Evolutionary conservation across 2,797 vertebrate species (phyloP).

Genomic region (Pantherophis vulpinus): DNA sequence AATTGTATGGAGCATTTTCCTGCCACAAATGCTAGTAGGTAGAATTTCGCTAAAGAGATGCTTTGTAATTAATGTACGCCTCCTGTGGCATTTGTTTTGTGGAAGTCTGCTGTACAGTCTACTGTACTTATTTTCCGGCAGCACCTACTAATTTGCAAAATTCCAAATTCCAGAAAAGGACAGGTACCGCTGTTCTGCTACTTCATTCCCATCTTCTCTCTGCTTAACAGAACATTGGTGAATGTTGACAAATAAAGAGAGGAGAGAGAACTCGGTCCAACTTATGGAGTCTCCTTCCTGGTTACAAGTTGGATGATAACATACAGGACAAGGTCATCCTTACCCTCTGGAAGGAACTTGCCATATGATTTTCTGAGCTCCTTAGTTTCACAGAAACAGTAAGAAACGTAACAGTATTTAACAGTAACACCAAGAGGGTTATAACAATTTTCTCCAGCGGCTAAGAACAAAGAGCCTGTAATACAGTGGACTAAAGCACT

Average conservation of each 20-base stretch:
- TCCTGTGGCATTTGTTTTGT: background rate
- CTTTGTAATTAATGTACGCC: background rate
- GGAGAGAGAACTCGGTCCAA: background rate
- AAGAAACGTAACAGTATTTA: background rate
- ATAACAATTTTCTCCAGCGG: background rate
- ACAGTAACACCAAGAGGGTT: background rate
- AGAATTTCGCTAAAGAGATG: background rate
- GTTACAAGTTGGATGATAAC: background rate
- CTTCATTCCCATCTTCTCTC: background rate
- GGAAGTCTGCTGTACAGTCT: background rate
- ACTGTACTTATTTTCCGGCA: background rate
- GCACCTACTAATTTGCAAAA: background rate
- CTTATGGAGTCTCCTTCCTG: background rate
- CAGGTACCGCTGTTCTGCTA: background rate
- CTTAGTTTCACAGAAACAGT: background rate
- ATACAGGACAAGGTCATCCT: background rate
- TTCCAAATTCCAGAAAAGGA: background rate
- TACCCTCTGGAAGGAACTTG: background rate
- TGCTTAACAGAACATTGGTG: background rate
- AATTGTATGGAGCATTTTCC: background rate
- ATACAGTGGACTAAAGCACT: too few species aligned
- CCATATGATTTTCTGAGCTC: background rate
- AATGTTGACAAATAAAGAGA: background rate
- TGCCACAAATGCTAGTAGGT: background rate
- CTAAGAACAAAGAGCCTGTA: background rate